These are phyloP conservation scores for Drosophila insularis DNA, from an alignment of 1,140 invertebrate species.

Conservation along the genomic window DNA sequence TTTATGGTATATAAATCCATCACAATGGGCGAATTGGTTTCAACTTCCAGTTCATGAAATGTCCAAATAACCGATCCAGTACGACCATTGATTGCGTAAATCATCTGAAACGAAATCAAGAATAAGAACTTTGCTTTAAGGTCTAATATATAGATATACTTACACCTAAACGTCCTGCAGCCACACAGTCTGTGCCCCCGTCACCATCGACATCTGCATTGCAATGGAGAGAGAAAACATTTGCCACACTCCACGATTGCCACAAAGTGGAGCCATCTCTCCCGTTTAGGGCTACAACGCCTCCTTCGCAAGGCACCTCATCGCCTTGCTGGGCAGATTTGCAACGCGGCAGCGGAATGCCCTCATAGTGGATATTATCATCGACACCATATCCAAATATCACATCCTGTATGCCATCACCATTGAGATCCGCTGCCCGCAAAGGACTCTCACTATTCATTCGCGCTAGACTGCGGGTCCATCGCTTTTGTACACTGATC, in stretches of 20 bases:
- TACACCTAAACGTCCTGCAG: slow-evolving; percentile 89
- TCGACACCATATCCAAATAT: slow-evolving; percentile 91
- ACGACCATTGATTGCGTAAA: slow-evolving; percentile 87
- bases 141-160: slow-evolving; percentile 36
- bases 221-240: slow-evolving; percentile 90
- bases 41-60: slow-evolving; percentile 83
- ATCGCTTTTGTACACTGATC: slow-evolving; percentile 87
- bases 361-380: slow-evolving; percentile 79
- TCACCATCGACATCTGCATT: slow-evolving; percentile 89
- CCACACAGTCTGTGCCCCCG: slow-evolving; percentile 88
- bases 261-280: slow-evolving; percentile 88
- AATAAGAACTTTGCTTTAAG: neutral
- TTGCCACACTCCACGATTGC: slow-evolving; percentile 89
- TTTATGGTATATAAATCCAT: slow-evolving; percentile 87
- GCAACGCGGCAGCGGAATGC: slow-evolving; percentile 73
- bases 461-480: slow-evolving; percentile 89
- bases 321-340: slow-evolving; percentile 68
- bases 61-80: slow-evolving; percentile 88
- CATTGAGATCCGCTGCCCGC: slow-evolving; percentile 88
- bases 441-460: slow-evolving; percentile 90
- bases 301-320: slow-evolving; percentile 87
- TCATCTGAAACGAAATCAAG: slow-evolving; percentile 83
- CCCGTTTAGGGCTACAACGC: slow-evolving; percentile 90
- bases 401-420: slow-evolving; percentile 89
- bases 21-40: slow-evolving; percentile 76